phyloP scores from a whole-genome alignment of 53 echinoderm and acorn worm species.

The Patiria pectinifera region DNA sequence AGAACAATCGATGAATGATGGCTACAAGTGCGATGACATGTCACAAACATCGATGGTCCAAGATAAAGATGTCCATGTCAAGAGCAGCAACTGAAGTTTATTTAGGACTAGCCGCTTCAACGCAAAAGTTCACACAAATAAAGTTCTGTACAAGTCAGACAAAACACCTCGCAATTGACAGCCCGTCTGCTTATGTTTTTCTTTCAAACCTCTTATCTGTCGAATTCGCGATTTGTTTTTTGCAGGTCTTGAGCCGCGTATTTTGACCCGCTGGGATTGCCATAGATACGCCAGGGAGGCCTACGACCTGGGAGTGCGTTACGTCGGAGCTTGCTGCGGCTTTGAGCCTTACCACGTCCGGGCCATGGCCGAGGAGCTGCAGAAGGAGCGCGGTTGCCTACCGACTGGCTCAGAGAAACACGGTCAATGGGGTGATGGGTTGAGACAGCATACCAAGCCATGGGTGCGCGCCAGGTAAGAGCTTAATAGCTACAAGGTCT shows the following conservation, averaged over 20 bases:
- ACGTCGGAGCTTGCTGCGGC: conserved; percentile 98
- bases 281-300: conserved; percentile 89
- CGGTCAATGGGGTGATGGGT: conserved; percentile 92
- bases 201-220: too few species aligned
- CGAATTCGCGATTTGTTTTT: neutral
- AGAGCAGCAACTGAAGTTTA: too few species aligned
- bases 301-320: conserved; percentile 86
- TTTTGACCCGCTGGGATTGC: conserved; percentile 89
- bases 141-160: too few species aligned
- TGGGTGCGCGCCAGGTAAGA: conserved; percentile 97
- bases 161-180: too few species aligned
- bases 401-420: conserved; percentile 90
- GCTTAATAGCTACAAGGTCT: neutral
- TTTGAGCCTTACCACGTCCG: conserved; percentile 93
- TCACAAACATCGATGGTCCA: too few species aligned
- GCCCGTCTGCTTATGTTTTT: too few species aligned
- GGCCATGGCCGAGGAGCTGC: conserved; percentile 88
- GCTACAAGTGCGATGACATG: too few species aligned
- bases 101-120: too few species aligned
- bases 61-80: too few species aligned
- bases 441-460: conserved; percentile 92
- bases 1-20: too few species aligned
- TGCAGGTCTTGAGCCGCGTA: conserved; percentile 87
- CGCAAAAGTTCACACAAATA: too few species aligned
- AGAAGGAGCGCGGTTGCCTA: conserved; percentile 77